Conservation (phyloP, 1,140 invertebrate genomes). For the Oryzaephilus surinamensis region DNA sequence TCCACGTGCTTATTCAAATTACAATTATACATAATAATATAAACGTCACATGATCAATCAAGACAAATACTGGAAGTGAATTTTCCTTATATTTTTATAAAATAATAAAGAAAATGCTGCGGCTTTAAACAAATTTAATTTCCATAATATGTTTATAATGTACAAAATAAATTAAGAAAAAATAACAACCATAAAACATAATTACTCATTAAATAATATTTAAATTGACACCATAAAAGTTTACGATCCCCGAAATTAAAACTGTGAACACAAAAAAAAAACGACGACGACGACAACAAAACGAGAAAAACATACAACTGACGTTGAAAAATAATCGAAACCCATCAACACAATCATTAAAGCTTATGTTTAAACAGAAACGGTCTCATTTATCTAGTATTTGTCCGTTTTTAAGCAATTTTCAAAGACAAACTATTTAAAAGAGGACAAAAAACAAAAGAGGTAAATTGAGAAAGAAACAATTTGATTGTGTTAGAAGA, state of each 20-base stretch:
- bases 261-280: neutral
- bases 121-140: neutral
- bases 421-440: no score
- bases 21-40: no score
- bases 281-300: neutral
- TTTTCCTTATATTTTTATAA: slow-evolving; percentile 8
- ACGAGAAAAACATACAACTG: neutral
- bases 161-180: neutral
- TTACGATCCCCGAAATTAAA: no score
- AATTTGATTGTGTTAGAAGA: no score
- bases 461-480: no score
- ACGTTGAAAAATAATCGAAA: slow-evolving; percentile 15
- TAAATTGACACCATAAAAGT: no score
- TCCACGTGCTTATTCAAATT: no score
- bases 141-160: neutral
- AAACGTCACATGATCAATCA: no score
- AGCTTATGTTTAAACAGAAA: slow-evolving; percentile 36
- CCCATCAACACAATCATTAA: slow-evolving; percentile 28
- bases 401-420: no score
- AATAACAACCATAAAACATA: neutral
- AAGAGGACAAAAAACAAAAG: no score
- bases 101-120: neutral
- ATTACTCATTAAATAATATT: no score
- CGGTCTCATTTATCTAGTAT: slow-evolving; percentile 37
- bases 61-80: no score